These are phyloP conservation scores for Aricia artaxerxes DNA, from an alignment of 2,888 invertebrate genomes.

Conservation along the genomic window DNA sequence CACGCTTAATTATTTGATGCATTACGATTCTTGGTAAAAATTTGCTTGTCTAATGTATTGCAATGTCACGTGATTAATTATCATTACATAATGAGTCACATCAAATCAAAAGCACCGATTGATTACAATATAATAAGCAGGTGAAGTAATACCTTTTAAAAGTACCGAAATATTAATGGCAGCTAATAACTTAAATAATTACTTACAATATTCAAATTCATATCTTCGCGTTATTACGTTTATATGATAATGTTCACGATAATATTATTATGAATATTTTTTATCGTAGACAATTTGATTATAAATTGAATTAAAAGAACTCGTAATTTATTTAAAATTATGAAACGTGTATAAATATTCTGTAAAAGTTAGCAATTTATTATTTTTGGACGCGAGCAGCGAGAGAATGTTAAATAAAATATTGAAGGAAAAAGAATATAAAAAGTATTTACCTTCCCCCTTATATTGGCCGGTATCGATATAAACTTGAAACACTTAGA, in stretches of 20 bases:
- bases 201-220: conserved; percentile 5
- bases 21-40: conserved; percentile 35
- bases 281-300: conserved; percentile 6
- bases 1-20: background rate
- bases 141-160: conserved; percentile 7
- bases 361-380: conserved; percentile 14
- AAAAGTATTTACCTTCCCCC: conserved; percentile 21
- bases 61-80: conserved; percentile 33
- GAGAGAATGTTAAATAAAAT: background rate
- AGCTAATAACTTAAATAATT: background rate
- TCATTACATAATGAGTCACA: conserved; percentile 10
- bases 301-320: conserved; percentile 14
- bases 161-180: conserved; percentile 11
- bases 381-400: background rate
- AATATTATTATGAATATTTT: conserved; percentile 1
- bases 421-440: background rate
- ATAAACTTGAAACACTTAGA: conserved; percentile 48
- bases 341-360: conserved; percentile 48
- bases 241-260: conserved; percentile 1
- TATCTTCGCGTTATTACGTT: background rate
- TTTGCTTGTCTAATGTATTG: conserved; percentile 33
- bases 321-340: conserved; percentile 23
- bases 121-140: conserved; percentile 3
- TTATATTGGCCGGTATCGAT: background rate
- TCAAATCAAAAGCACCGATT: background rate